Evolutionary conservation across 2,888 invertebrate species (phyloP), one percentile per base, ranked within the genome.

Genomic region (Cerastoderma edule): DNA sequence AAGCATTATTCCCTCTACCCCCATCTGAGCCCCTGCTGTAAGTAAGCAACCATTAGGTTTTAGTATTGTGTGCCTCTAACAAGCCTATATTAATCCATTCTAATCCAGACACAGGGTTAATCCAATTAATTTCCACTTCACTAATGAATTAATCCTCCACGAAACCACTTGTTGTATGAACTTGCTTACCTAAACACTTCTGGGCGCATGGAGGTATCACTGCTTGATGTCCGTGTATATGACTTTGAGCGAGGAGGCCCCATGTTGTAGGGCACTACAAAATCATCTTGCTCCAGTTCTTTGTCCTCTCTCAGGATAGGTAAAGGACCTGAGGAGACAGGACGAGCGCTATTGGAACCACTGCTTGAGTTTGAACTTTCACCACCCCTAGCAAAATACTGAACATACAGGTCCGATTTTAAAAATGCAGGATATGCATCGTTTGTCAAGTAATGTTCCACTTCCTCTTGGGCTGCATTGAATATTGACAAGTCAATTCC

Each of bases 371-470:
- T 83, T 68, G 88, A 89, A 73, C 89, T 88, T 70, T 92, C 91
- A 39, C 90, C 89, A 44, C 88, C 89, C 57, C 87, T 86, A 67
- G 89, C 88, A 66, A 93, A 89, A 87, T 93, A 91, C 80, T 93
- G 89, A 75, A 98, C 95, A 94, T 98, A 98, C 93, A 96, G 95
- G 90, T 98, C 98, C 88, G 98, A 98, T 88, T 96, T 96, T 84
- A 99, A 95, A 94, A 99, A 99, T 93, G 97, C 96, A 74, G 96
- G 96, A 94, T 98, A 98, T 79, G 97, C 96, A 76, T 97, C 96
- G 92, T 96, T 96, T 83, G 96, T 96, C 92, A 98, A 97, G 75
- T 96, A 95, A 54, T 95, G 94, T 91, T 97, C 97, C 89, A 97
- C 96, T 85, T 96, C 96, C 72, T 94, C 94, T 91, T 97, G 96